Evolutionary conservation across 1,140 invertebrate genomes (phyloP).

Genomic region (Neodiprion fabricii): DNA sequence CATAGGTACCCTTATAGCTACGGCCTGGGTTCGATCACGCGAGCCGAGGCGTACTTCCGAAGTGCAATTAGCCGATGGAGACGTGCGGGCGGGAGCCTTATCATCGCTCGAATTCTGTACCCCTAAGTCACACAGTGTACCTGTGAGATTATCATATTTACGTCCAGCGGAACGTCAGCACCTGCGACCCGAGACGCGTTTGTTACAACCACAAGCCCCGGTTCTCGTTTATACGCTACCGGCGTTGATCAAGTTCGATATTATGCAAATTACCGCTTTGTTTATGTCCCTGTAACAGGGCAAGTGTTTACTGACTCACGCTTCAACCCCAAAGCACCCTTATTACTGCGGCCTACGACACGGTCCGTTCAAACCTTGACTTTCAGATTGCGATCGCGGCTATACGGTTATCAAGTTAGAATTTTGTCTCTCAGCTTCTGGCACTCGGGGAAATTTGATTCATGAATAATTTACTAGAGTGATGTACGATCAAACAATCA

Average conservation of each 20-base stretch:
- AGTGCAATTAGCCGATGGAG: constrained; percentile 4
- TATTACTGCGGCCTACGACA: no score
- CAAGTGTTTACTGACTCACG: no score
- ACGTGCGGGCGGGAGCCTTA: not conserved
- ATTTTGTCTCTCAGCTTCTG: no score
- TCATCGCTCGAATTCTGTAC: not conserved
- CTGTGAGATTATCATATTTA: not conserved
- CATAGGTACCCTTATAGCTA: no score
- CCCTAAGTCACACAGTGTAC: not conserved
- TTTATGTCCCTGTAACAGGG: not conserved
- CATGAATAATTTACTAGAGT: no score
- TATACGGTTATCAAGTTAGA: no score
- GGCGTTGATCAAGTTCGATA: not conserved
- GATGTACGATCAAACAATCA: no score
- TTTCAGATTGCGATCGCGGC: no score
- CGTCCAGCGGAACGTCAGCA: not conserved
- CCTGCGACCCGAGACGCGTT: not conserved
- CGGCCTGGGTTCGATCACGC: not conserved
- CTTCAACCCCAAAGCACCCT: no score
- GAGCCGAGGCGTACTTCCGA: not conserved
- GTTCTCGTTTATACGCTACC: no score
- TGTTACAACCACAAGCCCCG: not conserved
- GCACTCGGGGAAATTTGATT: no score
- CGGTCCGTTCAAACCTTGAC: no score
- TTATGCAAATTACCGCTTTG: not conserved